phyloP scores from a whole-genome alignment of 2,888 invertebrate species.

The Diarsia rubi region DNA sequence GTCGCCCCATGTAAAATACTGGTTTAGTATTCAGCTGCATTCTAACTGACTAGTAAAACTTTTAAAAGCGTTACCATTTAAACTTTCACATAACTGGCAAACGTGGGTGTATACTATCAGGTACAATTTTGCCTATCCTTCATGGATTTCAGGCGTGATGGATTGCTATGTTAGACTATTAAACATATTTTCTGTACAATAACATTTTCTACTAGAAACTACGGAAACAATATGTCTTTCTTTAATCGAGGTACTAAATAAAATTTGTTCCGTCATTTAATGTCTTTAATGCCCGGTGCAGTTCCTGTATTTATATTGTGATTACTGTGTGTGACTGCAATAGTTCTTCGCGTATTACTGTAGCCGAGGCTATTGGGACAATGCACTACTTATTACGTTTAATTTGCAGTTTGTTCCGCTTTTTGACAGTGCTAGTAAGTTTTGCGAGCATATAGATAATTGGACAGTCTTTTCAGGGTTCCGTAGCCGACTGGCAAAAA shows the following conservation, averaged over 20 bases:
- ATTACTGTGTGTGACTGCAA: slow-evolving; percentile 32
- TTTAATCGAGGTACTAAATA: slow-evolving; percentile 38
- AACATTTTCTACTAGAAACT: not conserved
- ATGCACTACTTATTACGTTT: slow-evolving; percentile 30
- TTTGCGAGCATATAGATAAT: not conserved
- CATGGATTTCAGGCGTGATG: too few relatives aligned
- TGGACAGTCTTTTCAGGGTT: not conserved
- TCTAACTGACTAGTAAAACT: not conserved
- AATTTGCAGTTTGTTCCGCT: slow-evolving; percentile 37
- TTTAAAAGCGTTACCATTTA: not conserved
- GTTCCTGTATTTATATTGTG: slow-evolving; percentile 39
- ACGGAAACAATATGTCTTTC: slow-evolving; percentile 12
- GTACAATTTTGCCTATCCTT: too few relatives aligned
- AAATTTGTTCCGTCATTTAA: slow-evolving; percentile 39
- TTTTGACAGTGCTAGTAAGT: not conserved
- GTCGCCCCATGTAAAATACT: too few relatives aligned
- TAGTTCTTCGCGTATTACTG: slow-evolving; percentile 46
- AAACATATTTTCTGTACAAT: not conserved
- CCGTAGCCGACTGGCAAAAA: too few relatives aligned
- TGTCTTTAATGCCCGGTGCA: slow-evolving; percentile 28
- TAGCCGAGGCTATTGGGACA: not conserved
- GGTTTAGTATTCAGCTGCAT: too few relatives aligned
- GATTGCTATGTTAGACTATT: not conserved
- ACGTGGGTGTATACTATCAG: too few relatives aligned
- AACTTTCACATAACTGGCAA: too few relatives aligned